phyloP scores from a whole-genome alignment of 1,140 invertebrate genomes.

The Halyomorpha halys region DNA sequence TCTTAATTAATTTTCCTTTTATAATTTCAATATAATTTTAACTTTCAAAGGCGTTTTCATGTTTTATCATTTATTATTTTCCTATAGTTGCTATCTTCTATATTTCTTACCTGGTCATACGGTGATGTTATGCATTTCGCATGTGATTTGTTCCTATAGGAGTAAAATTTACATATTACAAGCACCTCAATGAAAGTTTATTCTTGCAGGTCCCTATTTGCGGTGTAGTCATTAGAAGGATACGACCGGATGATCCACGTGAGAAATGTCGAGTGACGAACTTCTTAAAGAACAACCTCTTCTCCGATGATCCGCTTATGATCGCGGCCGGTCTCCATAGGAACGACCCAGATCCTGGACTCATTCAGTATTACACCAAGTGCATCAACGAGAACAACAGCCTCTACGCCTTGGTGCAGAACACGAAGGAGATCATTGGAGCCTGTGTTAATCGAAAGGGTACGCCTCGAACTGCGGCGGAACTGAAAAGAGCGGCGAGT shows the following conservation, averaged over 20 bases:
- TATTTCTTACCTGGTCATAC: too few species aligned
- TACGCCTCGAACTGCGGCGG: not conserved
- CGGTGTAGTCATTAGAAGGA: not conserved
- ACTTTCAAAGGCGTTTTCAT: too few species aligned
- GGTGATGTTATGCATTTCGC: too few species aligned
- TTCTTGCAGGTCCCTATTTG: not conserved
- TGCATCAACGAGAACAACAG: not conserved
- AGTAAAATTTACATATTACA: too few species aligned
- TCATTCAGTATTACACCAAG: not conserved
- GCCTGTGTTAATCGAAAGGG: not conserved
- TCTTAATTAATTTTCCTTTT: too few species aligned
- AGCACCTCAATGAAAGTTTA: too few species aligned
- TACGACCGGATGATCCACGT: not conserved
- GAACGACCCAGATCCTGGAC: conserved; percentile 2
- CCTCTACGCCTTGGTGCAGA: not conserved
- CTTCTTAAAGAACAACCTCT: not conserved
- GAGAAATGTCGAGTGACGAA: not conserved
- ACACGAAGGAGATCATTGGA: not conserved
- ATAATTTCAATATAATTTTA: too few species aligned
- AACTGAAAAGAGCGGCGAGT: not conserved
- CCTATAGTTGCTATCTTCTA: too few species aligned
- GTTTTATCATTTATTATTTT: too few species aligned
- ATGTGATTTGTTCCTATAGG: too few species aligned
- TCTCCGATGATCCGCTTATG: not conserved
- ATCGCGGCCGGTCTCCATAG: not conserved